Evolutionary conservation across 2,113 vertebrate genomes (phyloP).

Genomic region (Ondatra zibethicus): DNA sequence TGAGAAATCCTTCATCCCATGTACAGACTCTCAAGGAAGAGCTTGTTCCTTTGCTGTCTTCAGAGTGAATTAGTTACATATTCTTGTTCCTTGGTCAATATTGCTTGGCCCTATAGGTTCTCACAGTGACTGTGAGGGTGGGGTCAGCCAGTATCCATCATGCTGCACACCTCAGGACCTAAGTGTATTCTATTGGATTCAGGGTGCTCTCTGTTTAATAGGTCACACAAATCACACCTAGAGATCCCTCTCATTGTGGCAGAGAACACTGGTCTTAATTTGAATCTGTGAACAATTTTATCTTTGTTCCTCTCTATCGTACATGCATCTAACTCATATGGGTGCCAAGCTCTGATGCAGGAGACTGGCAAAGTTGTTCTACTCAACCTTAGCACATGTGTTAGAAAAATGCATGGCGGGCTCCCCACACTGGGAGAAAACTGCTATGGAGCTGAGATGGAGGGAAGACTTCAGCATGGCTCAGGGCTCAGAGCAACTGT

Average conservation of each 20-base stretch:
- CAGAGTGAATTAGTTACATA: neutral
- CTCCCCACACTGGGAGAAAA: neutral
- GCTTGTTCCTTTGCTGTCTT: neutral
- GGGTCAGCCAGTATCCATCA: too few species aligned
- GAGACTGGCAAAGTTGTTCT: neutral
- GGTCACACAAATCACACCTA: too few species aligned
- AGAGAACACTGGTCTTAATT: neutral
- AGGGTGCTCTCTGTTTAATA: neutral
- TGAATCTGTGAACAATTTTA: neutral
- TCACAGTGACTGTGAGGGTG: neutral
- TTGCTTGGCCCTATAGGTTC: neutral
- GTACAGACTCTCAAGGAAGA: neutral
- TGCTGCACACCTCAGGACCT: neutral
- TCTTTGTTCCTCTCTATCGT: neutral
- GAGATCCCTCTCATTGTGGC: neutral
- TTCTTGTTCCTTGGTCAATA: neutral
- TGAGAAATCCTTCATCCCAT: neutral
- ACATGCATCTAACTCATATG: neutral
- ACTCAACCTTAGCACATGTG: neutral
- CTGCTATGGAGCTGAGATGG: neutral
- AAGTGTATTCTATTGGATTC: neutral
- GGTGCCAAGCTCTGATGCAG: neutral
- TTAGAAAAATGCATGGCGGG: neutral
- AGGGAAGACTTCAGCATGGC: neutral
- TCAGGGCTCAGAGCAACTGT: neutral